A percentile compares a stretch with the other conserved stretches of the same genome.
These are phyloP conservation scores for Panagrolaimus sp. DNA, from an alignment of 1,140 invertebrate species.

Conservation along the genomic window DNA sequence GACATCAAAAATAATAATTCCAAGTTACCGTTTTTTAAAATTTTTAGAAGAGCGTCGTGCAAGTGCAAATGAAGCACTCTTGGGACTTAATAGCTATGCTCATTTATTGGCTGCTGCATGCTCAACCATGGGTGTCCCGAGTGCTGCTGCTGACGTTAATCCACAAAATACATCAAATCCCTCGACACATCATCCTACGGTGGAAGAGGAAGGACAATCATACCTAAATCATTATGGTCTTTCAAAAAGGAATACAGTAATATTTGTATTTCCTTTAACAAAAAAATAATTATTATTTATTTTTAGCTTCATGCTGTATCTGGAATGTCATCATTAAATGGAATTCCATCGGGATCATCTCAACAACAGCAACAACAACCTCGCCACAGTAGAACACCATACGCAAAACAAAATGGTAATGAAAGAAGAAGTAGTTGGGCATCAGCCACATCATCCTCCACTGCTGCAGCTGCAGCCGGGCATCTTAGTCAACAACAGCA, in stretches of 20 bases:
- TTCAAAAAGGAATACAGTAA: conserved; percentile 6
- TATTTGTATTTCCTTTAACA: background rate
- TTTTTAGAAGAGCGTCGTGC: conserved; percentile 54
- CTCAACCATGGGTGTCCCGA: conserved; percentile 38
- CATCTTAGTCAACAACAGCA: conserved; percentile 45
- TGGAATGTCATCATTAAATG: conserved; percentile 9
- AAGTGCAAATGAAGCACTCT: conserved; percentile 51
- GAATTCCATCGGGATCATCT: background rate
- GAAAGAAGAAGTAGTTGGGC: conserved; percentile 54
- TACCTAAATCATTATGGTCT: conserved; percentile 11
- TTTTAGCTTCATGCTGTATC: background rate
- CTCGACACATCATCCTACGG: background rate
- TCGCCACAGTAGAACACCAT: conserved; percentile 39
- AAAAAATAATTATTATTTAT: background rate
- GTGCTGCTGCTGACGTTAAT: conserved; percentile 21
- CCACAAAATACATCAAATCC: conserved; percentile 9
- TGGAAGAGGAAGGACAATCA: conserved; percentile 3
- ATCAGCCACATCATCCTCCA: conserved; percentile 30
- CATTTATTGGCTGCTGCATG: conserved; percentile 42
- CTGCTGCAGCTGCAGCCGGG: too few relatives aligned
- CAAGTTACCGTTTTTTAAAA: background rate
- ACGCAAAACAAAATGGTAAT: conserved; percentile 37
- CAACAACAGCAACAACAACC: conserved; percentile 20
- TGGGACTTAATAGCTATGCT: conserved; percentile 48
- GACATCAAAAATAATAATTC: too few relatives aligned